Conservation (phyloP, 1,140 invertebrate genomes). For the Dolichoris vasculosae region DNA sequence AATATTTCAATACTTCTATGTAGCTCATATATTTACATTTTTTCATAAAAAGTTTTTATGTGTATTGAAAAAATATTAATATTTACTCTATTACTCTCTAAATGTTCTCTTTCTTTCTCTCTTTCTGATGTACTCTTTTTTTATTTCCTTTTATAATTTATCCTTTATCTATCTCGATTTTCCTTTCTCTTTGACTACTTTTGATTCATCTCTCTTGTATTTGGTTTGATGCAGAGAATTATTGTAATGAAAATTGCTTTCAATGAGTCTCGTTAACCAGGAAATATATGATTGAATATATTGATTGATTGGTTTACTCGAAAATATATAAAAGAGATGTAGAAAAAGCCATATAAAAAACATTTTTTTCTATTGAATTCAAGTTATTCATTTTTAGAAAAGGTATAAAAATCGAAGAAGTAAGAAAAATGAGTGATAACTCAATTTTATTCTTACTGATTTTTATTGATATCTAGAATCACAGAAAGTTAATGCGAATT, state of each 20-base stretch:
- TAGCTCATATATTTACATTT: not conserved
- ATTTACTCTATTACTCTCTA: not conserved
- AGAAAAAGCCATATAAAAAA: constrained; percentile 38
- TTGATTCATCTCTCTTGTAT: constrained; percentile 4
- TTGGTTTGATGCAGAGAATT: constrained; percentile 1
- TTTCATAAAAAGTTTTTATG: not conserved
- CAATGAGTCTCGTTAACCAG: constrained; percentile 53
- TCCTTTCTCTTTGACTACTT: not conserved
- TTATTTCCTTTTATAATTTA: not conserved
- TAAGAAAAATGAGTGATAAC: constrained; percentile 3
- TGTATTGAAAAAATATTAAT: not conserved
- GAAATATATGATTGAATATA: constrained; percentile 52
- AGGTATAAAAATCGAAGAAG: not conserved
- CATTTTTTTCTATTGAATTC: constrained; percentile 31
- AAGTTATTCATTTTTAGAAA: constrained; percentile 20
- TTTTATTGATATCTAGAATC: not conserved
- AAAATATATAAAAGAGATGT: constrained; percentile 24
- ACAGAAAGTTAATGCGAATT: constrained; percentile 18
- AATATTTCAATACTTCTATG: not conserved
- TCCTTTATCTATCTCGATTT: not conserved
- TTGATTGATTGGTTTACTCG: constrained; percentile 18
- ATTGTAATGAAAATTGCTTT: constrained; percentile 44
- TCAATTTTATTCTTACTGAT: constrained; percentile 24
- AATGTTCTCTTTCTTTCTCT: not conserved
- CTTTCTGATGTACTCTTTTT: not conserved